Evolutionary conservation across 2,113 vertebrate species (phyloP), one percentile per base, ranked within the genome.

Genomic region (Myotis brandtii): DNA sequence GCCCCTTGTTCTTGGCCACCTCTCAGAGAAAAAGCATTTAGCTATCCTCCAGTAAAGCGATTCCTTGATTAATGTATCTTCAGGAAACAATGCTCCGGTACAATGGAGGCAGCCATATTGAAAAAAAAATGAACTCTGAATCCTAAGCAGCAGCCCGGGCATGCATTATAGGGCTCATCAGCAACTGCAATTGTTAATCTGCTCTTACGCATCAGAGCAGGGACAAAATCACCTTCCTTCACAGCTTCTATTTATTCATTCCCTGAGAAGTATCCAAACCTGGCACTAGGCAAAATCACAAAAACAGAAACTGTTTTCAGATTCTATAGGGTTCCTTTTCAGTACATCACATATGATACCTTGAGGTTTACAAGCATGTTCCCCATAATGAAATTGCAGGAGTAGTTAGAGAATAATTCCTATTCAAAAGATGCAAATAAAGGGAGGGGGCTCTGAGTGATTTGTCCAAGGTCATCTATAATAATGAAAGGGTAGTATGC

Each of bases 1-100:
- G n/a, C 18, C 43, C 37, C 37, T 82, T 89, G 69, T 73, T 83
- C 80, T 89, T 88, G 43, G 87, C 75, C 10, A 54, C 64, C 12
- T 91, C 34, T 86, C 75, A 73, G 21, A 87, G 59, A 43, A 69
- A 73, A 91, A 76, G 21, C 46, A 37, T 79, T 86, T 86, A 92
- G 21, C 80, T 86, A 30, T 83, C 69, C 77, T 86, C 54, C 20
- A 69, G 54, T n/a, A 52, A 17, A 62, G 50, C 21, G 18, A 95
- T 66, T 72, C 67, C 80, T 67, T 92, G 87, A 79, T 62, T 89
- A 93, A 83, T 34, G 32, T 21, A 48, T 89, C 75, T 77, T 95
- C 13, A 64, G 62, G 50, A 87, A 91, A 84, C 37, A 88, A 75
- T 20, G 30, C 59, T 59, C 76, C 1, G 5, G 34, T 20, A 76